Evolutionary conservation across 2,113 vertebrate species (phyloP), one percentile per base, ranked within the genome.

Genomic region (Vidua chalybeata): DNA sequence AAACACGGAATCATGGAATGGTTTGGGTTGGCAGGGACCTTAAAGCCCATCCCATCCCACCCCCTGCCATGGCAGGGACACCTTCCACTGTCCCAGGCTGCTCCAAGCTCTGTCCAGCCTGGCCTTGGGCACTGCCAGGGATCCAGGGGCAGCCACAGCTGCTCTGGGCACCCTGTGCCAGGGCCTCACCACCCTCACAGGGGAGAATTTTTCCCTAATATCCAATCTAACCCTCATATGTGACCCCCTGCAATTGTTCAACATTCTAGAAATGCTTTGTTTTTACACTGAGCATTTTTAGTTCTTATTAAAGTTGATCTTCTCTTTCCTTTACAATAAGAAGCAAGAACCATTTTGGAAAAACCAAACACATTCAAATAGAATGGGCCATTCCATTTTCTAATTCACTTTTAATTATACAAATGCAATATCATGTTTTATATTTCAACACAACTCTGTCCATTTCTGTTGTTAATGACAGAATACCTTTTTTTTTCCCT

Each of bases 51-150:
- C 16, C 11, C 6, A 1, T 33, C 0, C 30, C n/a, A 16, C 2
- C 0, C 3, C 9, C 41, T 62, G 62, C 41, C 10, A 2, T 13
- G 48, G 21, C 10, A n/a, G 10, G 24, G n/a, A 68, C 71, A 68
- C 6, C 9, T 62, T 1, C n/a, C 26, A 68, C 23, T 26, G 1
- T 5, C 20, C 77, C 45, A 41, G 27, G n/a, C 0, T 89, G 54
- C 61, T 68, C 61, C 54, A 21, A 75, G n/a, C 13, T 14, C 46
- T 0, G 0, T 49, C 30, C 49, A 72, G 0, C 62, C 62, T 27
- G 54, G 28, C 16, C 39, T 54, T 10, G 71, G 17, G 0, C 46
- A 48, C 11, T 61, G 0, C 3, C 87, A 89, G 62, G 54, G n/a
- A 54, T 75, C 10, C 67, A 62, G 39, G 23, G 24, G 6, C 37